Percentiles rank a stretch among this genome's conserved stretches.
phyloP scores from a whole-genome alignment of 2,797 vertebrate species.

The Coregonus ussuriensis region DNA sequence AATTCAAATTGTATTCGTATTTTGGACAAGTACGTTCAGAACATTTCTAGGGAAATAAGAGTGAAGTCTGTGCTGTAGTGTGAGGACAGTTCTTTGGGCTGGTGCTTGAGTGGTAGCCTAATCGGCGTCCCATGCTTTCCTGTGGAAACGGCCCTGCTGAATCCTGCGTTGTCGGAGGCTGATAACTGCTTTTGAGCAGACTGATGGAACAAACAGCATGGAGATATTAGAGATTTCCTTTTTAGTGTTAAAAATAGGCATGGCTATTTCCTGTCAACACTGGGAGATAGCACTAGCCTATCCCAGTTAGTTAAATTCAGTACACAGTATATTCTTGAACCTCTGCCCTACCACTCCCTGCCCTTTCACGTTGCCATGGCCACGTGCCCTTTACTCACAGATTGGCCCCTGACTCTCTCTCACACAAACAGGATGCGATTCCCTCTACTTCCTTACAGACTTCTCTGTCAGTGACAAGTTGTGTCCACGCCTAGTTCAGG shows the following conservation, averaged over 20 bases:
- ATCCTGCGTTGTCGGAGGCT: slow-evolving; percentile 42
- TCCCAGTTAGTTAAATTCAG: background rate
- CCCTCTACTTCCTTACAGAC: slow-evolving; percentile 1
- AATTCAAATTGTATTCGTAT: background rate
- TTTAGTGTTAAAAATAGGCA: slow-evolving; percentile 66
- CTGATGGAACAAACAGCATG: slow-evolving; percentile 55
- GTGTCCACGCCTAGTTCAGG: slow-evolving; percentile 16
- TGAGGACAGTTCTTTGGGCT: background rate
- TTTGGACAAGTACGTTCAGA: background rate
- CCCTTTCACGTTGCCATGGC: background rate
- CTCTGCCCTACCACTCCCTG: background rate
- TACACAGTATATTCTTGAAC: background rate
- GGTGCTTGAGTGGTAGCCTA: slow-evolving; percentile 24
- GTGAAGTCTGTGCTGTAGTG: too few species aligned
- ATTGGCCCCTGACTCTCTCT: slow-evolving; percentile 14
- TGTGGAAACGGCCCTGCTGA: slow-evolving; percentile 63
- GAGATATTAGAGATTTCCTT: slow-evolving; percentile 70
- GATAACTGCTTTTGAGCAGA: slow-evolving; percentile 31
- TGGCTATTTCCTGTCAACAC: slow-evolving; percentile 60
- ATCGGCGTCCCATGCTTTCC: slow-evolving; percentile 58
- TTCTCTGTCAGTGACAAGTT: slow-evolving; percentile 3
- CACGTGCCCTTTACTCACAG: slow-evolving; percentile 23
- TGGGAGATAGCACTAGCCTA: slow-evolving; percentile 41
- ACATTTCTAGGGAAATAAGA: too few species aligned
- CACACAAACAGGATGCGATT: slow-evolving; percentile 40